phyloP scores from a whole-genome alignment of 2,888 invertebrate genomes.

The Pristionchus fissidentatus region DNA sequence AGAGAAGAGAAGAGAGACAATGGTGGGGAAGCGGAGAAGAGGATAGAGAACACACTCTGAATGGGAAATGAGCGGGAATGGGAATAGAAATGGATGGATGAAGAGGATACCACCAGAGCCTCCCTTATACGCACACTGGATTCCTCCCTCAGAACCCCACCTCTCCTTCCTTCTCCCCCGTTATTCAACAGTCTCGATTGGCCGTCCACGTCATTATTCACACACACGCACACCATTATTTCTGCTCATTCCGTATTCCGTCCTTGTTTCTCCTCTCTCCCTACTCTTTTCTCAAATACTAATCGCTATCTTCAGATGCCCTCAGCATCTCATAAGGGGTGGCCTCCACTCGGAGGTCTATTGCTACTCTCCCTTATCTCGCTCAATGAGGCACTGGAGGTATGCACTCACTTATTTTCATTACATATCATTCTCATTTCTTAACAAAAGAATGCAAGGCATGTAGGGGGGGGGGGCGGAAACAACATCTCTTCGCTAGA shows the following conservation, averaged over 20 bases:
- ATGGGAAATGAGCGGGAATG: neutral
- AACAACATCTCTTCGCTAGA: too few relatives aligned
- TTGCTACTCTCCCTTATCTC: constrained; percentile 38
- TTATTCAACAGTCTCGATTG: constrained; percentile 19
- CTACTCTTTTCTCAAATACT: neutral
- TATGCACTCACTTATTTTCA: neutral
- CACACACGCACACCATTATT: neutral
- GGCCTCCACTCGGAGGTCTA: constrained; percentile 45
- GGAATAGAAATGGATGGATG: neutral
- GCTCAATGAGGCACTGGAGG: constrained; percentile 28
- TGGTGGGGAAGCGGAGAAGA: constrained; percentile 11
- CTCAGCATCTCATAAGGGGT: constrained; percentile 43
- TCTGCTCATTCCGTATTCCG: constrained; percentile 5
- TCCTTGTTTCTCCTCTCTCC: neutral
- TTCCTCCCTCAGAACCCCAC: neutral
- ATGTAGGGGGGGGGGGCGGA: too few relatives aligned
- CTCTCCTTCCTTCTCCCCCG: constrained; percentile 14
- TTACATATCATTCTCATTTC: neutral
- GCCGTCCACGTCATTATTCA: neutral
- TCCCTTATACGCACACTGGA: neutral
- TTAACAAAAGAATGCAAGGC: too few relatives aligned
- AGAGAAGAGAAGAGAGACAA: constrained; percentile 32
- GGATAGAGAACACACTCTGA: neutral
- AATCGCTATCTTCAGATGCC: constrained; percentile 11
- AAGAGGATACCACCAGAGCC: neutral